phyloP scores from a whole-genome alignment of 2,888 invertebrate species.

The Antitype chi region DNA sequence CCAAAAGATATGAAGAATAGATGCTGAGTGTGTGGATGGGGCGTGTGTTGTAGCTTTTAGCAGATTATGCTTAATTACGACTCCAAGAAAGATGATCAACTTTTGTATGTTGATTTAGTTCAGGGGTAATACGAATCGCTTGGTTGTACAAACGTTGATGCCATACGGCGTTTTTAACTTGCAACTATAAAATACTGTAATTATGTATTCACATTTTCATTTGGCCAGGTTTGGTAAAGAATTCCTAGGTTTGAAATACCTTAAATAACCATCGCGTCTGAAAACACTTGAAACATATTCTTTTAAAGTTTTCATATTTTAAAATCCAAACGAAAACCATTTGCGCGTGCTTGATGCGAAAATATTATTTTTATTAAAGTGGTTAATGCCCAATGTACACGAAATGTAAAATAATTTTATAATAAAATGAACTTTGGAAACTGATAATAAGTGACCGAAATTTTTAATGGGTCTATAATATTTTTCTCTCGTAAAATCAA shows the following conservation, averaged over 20 bases:
- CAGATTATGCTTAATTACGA: neutral
- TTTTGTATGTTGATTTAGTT: neutral
- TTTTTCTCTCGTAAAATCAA: slow-evolving; percentile 44
- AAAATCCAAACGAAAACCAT: slow-evolving; percentile 17
- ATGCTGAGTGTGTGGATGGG: neutral
- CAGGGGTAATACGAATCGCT: neutral
- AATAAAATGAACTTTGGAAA: slow-evolving; percentile 26
- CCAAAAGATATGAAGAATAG: neutral
- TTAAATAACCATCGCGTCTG: neutral
- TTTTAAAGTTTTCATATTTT: slow-evolving; percentile 20
- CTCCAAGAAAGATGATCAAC: neutral
- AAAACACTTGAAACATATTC: neutral
- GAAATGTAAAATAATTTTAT: slow-evolving; percentile 15
- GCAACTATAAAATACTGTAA: neutral
- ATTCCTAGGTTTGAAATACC: slow-evolving; percentile 12
- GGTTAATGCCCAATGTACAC: slow-evolving; percentile 8
- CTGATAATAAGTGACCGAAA: slow-evolving; percentile 12
- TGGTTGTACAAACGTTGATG: neutral
- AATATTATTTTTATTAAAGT: slow-evolving; percentile 18
- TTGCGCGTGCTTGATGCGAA: neutral
- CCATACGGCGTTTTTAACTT: neutral
- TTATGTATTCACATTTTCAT: slow-evolving; percentile 17
- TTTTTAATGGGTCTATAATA: slow-evolving; percentile 23
- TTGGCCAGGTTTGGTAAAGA: neutral
- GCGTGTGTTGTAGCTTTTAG: neutral